Evolutionary conservation across 2,888 invertebrate genomes (phyloP).

Genomic region (Cephus spinipes): DNA sequence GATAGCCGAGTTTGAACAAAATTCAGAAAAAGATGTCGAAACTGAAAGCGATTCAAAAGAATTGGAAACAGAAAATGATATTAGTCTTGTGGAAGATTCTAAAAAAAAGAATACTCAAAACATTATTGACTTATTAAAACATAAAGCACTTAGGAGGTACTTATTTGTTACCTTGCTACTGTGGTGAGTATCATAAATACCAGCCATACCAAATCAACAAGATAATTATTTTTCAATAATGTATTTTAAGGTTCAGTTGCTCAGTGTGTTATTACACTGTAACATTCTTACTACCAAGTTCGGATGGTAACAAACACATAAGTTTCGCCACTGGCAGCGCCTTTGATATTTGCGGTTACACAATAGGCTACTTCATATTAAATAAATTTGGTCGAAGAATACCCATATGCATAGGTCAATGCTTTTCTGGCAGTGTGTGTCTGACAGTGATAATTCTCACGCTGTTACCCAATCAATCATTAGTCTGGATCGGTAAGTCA

Average conservation of each 20-base stretch:
- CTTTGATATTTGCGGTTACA: constrained; percentile 67
- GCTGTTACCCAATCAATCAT: constrained; percentile 38
- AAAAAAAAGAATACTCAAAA: constrained; percentile 12
- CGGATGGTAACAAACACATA: constrained; percentile 67
- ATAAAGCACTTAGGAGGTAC: constrained; percentile 33
- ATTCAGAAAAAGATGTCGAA: constrained; percentile 28
- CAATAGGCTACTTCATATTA: constrained; percentile 58
- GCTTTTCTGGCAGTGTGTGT: constrained; percentile 62
- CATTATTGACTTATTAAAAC: constrained; percentile 27
- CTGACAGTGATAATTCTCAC: constrained; percentile 59
- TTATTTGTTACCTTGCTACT: neutral
- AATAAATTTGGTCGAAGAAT: constrained; percentile 65
- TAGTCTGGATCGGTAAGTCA: constrained; percentile 41
- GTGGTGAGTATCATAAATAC: neutral
- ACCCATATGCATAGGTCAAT: constrained; percentile 64
- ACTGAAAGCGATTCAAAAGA: constrained; percentile 23
- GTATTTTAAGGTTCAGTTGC: constrained; percentile 64
- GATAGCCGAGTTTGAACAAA: constrained; percentile 14
- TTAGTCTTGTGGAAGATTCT: constrained; percentile 19
- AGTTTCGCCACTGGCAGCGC: constrained; percentile 67
- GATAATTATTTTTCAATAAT: neutral
- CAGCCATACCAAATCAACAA: neutral
- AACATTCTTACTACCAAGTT: constrained; percentile 61
- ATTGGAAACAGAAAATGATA: constrained; percentile 21
- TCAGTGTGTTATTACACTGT: constrained; percentile 67